A percentile compares a stretch with the other conserved stretches of the same genome.
phyloP scores from a whole-genome alignment of 1,140 invertebrate species.

The Pseudomyrmex dendroicus region DNA sequence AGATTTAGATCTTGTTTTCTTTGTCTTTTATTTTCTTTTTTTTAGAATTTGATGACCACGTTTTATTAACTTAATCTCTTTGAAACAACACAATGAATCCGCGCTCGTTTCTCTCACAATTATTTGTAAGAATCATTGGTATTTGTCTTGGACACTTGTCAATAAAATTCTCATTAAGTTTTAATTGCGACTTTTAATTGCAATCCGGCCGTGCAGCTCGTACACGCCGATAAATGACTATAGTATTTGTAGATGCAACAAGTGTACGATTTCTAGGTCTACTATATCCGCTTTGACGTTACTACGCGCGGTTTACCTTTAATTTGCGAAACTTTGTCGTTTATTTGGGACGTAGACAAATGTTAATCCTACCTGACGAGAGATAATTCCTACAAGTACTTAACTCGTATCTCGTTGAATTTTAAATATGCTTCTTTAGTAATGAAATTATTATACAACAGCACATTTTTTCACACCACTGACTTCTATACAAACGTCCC shows the following conservation, averaged over 20 bases:
- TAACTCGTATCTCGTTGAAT: conserved; percentile 3
- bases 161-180: conserved; percentile 60
- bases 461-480: neutral
- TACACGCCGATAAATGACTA: conserved; percentile 69
- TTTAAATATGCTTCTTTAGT: neutral
- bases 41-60: too few relatives aligned
- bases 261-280: conserved; percentile 75
- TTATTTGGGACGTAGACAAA: conserved; percentile 15
- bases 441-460: neutral
- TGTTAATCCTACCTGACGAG: neutral
- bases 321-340: conserved; percentile 42
- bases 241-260: conserved; percentile 73
- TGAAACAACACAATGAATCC: too few relatives aligned
- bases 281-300: conserved; percentile 68
- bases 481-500: too few relatives aligned
- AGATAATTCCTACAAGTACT: conserved; percentile 12
- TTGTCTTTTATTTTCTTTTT: too few relatives aligned
- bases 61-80: too few relatives aligned
- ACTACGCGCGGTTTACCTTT: conserved; percentile 33
- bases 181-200: conserved; percentile 72
- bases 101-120: too few relatives aligned
- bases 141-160: conserved; percentile 16
- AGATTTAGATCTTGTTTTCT: too few relatives aligned
- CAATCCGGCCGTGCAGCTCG: conserved; percentile 31
- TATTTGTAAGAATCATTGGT: too few relatives aligned